These are phyloP conservation scores for Enhydra lutris DNA, from an alignment of 2,113 vertebrate species.

Conservation along the genomic window DNA sequence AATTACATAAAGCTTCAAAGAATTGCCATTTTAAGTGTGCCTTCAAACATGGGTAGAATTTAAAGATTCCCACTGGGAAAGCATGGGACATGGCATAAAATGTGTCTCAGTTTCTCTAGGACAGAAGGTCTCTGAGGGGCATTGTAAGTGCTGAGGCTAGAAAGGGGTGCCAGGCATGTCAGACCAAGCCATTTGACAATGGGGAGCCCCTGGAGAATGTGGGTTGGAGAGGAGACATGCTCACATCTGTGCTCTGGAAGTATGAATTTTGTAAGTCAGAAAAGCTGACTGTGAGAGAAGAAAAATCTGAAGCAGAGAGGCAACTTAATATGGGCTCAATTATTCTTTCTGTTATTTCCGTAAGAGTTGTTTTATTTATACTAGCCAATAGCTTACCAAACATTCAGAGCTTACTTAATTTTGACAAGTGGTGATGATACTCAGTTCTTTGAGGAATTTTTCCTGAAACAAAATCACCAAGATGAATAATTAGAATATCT, in stretches of 20 bases:
- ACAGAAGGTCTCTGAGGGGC: not conserved
- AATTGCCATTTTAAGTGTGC: not conserved
- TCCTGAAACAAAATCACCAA: conserved; percentile 52
- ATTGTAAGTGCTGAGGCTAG: not conserved
- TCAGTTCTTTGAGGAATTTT: conserved; percentile 40
- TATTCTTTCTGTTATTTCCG: conserved; percentile 21
- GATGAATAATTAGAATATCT: conserved; percentile 64
- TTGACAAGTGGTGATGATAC: conserved; percentile 42
- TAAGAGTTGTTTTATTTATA: not conserved
- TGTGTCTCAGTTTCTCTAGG: not conserved
- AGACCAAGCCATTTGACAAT: not conserved
- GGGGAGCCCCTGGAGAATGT: not conserved
- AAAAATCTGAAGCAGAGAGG: not conserved
- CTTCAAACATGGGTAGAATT: not conserved
- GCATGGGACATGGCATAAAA: not conserved
- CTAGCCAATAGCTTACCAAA: not conserved
- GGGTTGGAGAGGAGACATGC: not conserved
- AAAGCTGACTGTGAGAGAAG: not conserved
- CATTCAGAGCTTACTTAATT: conserved; percentile 44
- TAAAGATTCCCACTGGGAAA: not conserved
- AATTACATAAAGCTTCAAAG: not conserved
- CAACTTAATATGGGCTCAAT: not conserved
- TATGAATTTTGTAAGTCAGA: not conserved
- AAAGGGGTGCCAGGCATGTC: not conserved
- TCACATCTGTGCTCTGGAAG: conserved; percentile 23